phyloP scores from a whole-genome alignment of 2,888 invertebrate genomes.

The Drosophila testacea region DNA sequence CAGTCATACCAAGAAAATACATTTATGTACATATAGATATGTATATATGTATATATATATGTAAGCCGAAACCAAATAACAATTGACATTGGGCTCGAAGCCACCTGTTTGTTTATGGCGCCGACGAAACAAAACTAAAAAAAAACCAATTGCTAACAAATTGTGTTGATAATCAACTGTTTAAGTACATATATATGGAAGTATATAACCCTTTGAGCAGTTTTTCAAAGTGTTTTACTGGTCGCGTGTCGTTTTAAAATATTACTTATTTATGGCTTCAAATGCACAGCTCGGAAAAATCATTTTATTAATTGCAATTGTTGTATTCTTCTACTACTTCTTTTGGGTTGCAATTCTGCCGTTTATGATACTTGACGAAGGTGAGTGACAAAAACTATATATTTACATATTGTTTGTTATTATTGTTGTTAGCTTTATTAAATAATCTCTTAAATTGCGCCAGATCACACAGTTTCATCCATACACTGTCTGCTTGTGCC shows the following conservation, averaged over 20 bases:
- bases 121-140: constrained; percentile 18
- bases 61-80: constrained; percentile 50
- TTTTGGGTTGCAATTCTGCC: constrained; percentile 90
- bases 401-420: constrained; percentile 18
- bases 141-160: constrained; percentile 39
- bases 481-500: constrained; percentile 14
- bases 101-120: constrained; percentile 62
- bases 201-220: constrained; percentile 41
- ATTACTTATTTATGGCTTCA: constrained; percentile 86
- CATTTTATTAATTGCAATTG: constrained; percentile 86
- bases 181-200: constrained; percentile 8
- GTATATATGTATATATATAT: constrained; percentile 11
- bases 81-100: constrained; percentile 51
- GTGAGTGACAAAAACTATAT: constrained; percentile 80
- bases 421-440: constrained; percentile 57
- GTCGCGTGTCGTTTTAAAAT: constrained; percentile 47
- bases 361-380: constrained; percentile 88
- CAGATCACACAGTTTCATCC: constrained; percentile 5
- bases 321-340: constrained; percentile 87
- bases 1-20: constrained; percentile 7
- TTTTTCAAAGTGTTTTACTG: constrained; percentile 30
- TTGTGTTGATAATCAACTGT: constrained; percentile 21
- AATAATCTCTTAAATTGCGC: constrained; percentile 56
- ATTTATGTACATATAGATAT: constrained; percentile 8
- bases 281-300: constrained; percentile 88